Evolutionary conservation across 2,113 vertebrate species (phyloP).

Genomic region (Trogon surrucura): DNA sequence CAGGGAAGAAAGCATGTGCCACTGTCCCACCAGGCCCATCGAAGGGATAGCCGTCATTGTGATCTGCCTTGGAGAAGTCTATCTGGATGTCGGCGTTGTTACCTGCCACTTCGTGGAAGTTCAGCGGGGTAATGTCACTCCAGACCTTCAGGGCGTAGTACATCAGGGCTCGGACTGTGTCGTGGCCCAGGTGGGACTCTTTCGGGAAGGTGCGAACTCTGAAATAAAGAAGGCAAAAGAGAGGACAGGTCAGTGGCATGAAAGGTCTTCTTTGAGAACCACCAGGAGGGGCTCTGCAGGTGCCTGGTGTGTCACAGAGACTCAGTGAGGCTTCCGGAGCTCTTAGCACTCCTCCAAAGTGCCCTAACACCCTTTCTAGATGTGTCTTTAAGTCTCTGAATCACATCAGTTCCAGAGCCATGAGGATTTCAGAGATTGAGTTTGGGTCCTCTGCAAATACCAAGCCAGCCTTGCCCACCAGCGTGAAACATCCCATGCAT

Average conservation of each 20-base stretch:
- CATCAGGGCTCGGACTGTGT: constrained; percentile 94
- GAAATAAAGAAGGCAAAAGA: background rate
- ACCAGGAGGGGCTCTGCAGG: background rate
- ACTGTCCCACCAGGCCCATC: constrained; percentile 93
- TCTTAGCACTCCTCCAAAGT: background rate
- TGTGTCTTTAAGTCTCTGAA: background rate
- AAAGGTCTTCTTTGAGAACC: background rate
- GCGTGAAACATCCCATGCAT: background rate
- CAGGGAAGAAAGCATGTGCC: constrained; percentile 94
- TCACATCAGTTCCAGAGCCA: background rate
- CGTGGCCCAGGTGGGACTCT: constrained; percentile 87
- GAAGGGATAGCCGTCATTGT: constrained; percentile 92
- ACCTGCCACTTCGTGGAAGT: constrained; percentile 96
- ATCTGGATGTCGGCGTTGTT: constrained; percentile 93
- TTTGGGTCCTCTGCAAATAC: background rate
- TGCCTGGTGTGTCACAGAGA: background rate
- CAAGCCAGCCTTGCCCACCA: background rate
- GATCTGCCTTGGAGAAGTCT: constrained; percentile 93
- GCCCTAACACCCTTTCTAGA: too few relatives aligned
- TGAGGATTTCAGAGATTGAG: background rate
- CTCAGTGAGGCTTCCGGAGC: background rate
- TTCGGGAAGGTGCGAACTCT: constrained; percentile 93
- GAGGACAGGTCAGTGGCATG: background rate
- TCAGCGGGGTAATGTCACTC: constrained; percentile 93
- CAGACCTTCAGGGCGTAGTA: constrained; percentile 96